Evolutionary conservation across 2,113 vertebrate species (phyloP).

Genomic region (Montifringilla adamsi): DNA sequence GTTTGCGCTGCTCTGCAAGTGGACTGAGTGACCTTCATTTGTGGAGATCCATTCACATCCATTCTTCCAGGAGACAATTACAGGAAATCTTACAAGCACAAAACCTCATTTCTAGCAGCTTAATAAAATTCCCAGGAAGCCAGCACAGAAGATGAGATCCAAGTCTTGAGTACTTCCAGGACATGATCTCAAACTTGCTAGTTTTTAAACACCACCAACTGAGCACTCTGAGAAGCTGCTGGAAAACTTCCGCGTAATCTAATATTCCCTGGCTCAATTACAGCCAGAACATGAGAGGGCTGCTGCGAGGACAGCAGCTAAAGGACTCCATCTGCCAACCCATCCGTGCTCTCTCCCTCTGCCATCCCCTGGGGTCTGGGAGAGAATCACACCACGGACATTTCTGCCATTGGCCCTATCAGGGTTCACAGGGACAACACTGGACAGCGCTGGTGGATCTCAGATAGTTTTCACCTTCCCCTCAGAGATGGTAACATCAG

Average conservation of each 20-base stretch:
- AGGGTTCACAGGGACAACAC: not conserved
- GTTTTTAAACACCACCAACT: not conserved
- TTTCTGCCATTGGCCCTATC: not conserved
- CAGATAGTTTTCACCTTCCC: not conserved
- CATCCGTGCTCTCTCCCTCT: not conserved
- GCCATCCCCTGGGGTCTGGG: not conserved
- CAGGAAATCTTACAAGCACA: not conserved
- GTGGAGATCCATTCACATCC: not conserved
- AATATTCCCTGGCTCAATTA: not conserved
- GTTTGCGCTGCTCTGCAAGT: not conserved
- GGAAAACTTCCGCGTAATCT: not conserved
- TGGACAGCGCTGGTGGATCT: rapidly evolving
- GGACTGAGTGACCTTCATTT: not conserved
- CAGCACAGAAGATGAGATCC: not conserved
- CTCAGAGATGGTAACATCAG: rapidly evolving
- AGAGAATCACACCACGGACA: rapidly evolving
- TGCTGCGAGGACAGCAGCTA: not conserved
- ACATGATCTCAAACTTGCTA: not conserved
- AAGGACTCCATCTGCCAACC: not conserved
- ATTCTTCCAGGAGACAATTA: not conserved
- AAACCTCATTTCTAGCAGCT: not conserved
- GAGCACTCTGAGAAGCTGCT: not conserved
- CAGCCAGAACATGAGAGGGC: not conserved
- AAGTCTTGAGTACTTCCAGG: not conserved
- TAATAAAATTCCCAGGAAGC: not conserved